phyloP scores from a whole-genome alignment of 2,888 invertebrate species.

The Oasisia sp. region DNA sequence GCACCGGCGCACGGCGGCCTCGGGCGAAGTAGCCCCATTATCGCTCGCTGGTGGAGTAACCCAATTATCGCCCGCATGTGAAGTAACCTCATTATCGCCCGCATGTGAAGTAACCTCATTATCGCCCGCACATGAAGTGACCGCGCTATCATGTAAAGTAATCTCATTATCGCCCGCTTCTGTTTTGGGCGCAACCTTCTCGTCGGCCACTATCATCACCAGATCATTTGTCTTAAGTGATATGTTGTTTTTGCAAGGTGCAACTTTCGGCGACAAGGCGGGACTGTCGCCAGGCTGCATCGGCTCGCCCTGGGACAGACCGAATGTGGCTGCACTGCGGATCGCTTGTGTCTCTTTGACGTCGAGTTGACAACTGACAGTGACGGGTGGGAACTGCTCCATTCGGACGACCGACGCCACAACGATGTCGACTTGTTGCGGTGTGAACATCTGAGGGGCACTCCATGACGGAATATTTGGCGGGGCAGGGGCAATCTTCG shows the following conservation, averaged over 20 bases:
- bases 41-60: too few relatives aligned
- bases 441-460: neutral
- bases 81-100: too few relatives aligned
- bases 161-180: neutral
- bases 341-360: neutral
- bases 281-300: neutral
- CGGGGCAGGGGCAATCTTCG: neutral
- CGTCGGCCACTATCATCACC: neutral
- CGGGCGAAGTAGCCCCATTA: neutral
- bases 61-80: too few relatives aligned
- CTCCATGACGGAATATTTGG: neutral
- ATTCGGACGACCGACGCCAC: neutral
- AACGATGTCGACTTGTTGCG: neutral
- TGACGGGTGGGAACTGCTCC: neutral
- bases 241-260: neutral
- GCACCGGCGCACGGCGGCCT: neutral
- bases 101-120: too few relatives aligned
- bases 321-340: neutral
- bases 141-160: too few relatives aligned
- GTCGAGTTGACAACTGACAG: neutral
- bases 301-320: neutral
- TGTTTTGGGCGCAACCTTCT: neutral
- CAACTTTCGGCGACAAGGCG: neutral
- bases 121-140: too few relatives aligned
- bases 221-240: neutral